A percentile compares a stretch with the other conserved stretches of the same genome.
Conservation (phyloP, 2,888 invertebrate genomes). For the Tethea ocularis region DNA sequence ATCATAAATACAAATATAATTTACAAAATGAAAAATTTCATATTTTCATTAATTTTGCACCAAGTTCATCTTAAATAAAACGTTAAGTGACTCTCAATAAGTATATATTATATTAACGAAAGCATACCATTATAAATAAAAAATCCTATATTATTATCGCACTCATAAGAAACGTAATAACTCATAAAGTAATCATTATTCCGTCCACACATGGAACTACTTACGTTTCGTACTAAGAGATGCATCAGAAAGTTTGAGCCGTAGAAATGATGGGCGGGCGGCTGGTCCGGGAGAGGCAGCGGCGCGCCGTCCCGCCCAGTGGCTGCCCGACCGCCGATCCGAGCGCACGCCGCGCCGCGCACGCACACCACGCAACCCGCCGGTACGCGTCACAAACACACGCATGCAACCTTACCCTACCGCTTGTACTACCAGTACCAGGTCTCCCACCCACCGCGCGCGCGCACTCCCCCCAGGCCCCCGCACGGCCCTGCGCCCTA, state of each 20-base stretch:
- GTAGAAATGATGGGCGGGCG: conserved; percentile 55
- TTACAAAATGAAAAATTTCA: background rate
- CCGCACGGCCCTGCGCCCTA: conserved; percentile 22
- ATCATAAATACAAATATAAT: background rate
- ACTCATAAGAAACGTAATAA: background rate
- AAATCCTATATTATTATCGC: background rate
- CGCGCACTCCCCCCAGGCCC: conserved; percentile 21
- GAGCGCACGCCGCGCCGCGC: conserved; percentile 79
- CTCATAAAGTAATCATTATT: conserved; percentile 6
- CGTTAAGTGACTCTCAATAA: background rate
- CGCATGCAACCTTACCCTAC: conserved; percentile 55
- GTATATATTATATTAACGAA: background rate
- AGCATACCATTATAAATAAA: background rate
- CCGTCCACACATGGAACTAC: conserved; percentile 5
- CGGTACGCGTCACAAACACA: conserved; percentile 76
- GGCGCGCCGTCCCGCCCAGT: conserved; percentile 68
- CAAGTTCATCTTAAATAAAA: background rate
- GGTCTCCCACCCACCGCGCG: conserved; percentile 19
- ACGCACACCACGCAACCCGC: conserved; percentile 69
- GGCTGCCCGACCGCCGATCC: conserved; percentile 70
- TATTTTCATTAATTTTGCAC: too few relatives aligned
- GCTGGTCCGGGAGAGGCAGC: conserved; percentile 64
- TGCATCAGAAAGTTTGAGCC: conserved; percentile 58
- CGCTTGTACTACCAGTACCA: conserved; percentile 14
- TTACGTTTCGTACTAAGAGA: conserved; percentile 28